A percentile compares a stretch with the other conserved stretches of the same genome.
Conservation (phyloP, 30 jellyfish, hydroid and myxozoan species). For the Sanderia malayensis region DNA sequence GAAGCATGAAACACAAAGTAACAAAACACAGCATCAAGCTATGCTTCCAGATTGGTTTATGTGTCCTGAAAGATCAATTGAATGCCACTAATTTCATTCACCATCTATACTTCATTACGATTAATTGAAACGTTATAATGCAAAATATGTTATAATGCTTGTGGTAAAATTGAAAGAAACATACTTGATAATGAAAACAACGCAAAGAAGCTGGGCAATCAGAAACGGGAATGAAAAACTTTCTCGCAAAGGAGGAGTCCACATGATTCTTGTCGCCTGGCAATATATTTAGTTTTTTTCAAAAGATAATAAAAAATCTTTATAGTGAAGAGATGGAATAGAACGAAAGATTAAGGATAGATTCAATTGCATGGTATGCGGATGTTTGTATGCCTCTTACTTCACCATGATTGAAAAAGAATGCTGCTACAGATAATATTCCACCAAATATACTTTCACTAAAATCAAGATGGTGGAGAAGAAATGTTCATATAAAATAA, state of each 20-base stretch:
- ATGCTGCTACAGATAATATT: conserved; percentile 66
- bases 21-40: conserved; percentile 44
- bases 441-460: conserved; percentile 88
- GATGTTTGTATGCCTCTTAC: too few relatives aligned
- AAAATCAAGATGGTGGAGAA: conserved; percentile 14
- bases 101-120: too few relatives aligned
- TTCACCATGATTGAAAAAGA: conserved; percentile 85
- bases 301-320: too few relatives aligned
- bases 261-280: conserved; percentile 90
- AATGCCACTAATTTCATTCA: neutral
- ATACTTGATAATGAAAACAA: conserved; percentile 65
- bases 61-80: conserved; percentile 29
- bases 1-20: conserved; percentile 78
- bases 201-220: conserved; percentile 65
- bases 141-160: too few relatives aligned
- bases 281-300: too few relatives aligned
- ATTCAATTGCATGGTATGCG: too few relatives aligned
- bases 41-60: conserved; percentile 53
- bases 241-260: conserved; percentile 98
- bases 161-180: too few relatives aligned
- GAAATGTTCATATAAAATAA: too few relatives aligned
- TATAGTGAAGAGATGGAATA: too few relatives aligned
- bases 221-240: conserved; percentile 93
- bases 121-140: too few relatives aligned
- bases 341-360: too few relatives aligned